These are phyloP conservation scores for Cnemophilus loriae DNA, from an alignment of 2,113 vertebrate species.

Conservation along the genomic window DNA sequence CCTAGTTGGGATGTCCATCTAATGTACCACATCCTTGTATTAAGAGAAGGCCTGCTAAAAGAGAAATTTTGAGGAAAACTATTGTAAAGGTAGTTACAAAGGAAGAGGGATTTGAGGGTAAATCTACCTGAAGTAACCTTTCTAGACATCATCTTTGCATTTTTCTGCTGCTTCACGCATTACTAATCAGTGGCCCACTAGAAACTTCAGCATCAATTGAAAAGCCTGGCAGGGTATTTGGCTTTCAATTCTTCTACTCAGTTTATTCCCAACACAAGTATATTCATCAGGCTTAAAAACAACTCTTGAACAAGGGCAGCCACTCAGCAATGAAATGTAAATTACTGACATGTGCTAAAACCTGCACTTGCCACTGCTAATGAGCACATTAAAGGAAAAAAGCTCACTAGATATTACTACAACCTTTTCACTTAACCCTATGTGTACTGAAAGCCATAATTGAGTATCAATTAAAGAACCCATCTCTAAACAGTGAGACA, in stretches of 20 bases:
- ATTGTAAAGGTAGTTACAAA: conserved; percentile 59
- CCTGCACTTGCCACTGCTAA: conserved; percentile 72
- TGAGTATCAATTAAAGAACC: conserved; percentile 55
- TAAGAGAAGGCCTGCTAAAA: conserved; percentile 48
- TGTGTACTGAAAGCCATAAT: conserved; percentile 50
- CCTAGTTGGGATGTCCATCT: conserved; percentile 47
- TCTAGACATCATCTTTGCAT: conserved; percentile 35
- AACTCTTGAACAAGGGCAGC: conserved; percentile 71
- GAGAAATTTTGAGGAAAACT: conserved; percentile 43
- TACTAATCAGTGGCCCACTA: conserved; percentile 71
- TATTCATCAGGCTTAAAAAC: conserved; percentile 75
- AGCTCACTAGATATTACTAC: conserved; percentile 62
- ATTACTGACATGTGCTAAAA: conserved; percentile 78
- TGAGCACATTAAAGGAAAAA: conserved; percentile 73
- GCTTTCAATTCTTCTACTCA: conserved; percentile 76
- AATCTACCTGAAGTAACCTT: conserved; percentile 71
- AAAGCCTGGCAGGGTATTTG: conserved; percentile 75
- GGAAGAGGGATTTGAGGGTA: conserved; percentile 19
- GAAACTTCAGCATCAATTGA: conserved; percentile 66
- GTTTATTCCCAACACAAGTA: conserved; percentile 76
- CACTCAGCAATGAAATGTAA: conserved; percentile 78
- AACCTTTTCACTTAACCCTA: conserved; percentile 74
- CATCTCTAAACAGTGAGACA: neutral
- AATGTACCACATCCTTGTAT: conserved; percentile 55
- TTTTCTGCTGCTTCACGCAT: conserved; percentile 51